These are phyloP conservation scores for Lamellibrachia luymesi DNA, from an alignment of 1,140 invertebrate species.

Conservation along the genomic window DNA sequence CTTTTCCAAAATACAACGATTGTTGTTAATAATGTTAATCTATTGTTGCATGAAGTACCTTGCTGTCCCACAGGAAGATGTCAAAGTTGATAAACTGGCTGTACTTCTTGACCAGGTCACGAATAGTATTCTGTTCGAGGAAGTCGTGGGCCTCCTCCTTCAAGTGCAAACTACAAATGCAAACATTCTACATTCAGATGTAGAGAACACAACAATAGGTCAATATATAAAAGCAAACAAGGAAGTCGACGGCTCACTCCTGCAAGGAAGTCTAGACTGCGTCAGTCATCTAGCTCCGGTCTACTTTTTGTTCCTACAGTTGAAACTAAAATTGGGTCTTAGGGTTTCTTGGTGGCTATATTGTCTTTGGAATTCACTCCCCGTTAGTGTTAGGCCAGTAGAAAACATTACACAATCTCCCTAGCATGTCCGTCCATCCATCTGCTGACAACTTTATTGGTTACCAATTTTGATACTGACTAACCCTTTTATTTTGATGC, in stretches of 20 bases:
- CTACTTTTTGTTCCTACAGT: background rate
- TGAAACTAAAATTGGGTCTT: too few species aligned
- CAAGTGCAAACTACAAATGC: conserved; percentile 72
- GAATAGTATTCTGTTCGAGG: conserved; percentile 87
- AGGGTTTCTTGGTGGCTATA: too few species aligned
- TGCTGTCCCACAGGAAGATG: conserved; percentile 94
- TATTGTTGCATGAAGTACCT: conserved; percentile 53
- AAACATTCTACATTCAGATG: conserved; percentile 18
- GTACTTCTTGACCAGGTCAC: conserved; percentile 92
- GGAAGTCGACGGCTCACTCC: background rate
- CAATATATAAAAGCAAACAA: background rate
- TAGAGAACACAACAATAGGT: background rate
- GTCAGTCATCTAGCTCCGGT: too few species aligned
- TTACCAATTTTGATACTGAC: too few species aligned
- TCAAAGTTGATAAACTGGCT: conserved; percentile 99
- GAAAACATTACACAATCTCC: too few species aligned
- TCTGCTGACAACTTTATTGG: too few species aligned
- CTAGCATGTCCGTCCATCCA: background rate
- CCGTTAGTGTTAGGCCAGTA: too few species aligned
- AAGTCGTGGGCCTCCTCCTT: conserved; percentile 97
- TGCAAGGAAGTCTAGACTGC: too few species aligned
- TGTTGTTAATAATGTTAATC: too few species aligned
- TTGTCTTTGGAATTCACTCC: too few species aligned
- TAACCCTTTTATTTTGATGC: too few species aligned
- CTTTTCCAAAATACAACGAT: too few species aligned